Conservation (phyloP, 2,797 vertebrate species). For the Simalia tracyae region DNA sequence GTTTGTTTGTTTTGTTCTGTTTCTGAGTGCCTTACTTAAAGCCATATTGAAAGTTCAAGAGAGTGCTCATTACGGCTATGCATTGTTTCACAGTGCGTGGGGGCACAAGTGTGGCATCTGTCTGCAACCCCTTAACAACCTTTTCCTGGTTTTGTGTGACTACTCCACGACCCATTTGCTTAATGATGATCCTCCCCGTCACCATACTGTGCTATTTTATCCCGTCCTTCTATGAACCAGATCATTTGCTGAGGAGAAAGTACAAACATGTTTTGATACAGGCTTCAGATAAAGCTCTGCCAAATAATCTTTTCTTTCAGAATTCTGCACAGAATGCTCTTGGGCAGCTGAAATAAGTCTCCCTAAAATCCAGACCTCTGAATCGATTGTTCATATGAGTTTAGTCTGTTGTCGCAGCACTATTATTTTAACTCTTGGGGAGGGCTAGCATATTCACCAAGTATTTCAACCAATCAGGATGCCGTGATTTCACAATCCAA, state of each 20-base stretch:
- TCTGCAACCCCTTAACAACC: background rate
- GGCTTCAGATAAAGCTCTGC: constrained; percentile 34
- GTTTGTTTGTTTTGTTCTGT: constrained; percentile 59
- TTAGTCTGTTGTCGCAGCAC: background rate
- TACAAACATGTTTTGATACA: constrained; percentile 55
- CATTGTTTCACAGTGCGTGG: background rate
- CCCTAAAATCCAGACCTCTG: background rate
- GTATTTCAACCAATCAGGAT: background rate
- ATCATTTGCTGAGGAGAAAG: constrained; percentile 38
- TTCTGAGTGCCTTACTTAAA: constrained; percentile 60
- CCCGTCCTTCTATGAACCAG: constrained; percentile 60
- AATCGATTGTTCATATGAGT: background rate
- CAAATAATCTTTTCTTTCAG: background rate
- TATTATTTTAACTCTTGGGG: background rate
- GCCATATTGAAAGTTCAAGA: constrained; percentile 59
- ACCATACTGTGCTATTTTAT: constrained; percentile 61
- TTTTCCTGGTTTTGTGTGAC: background rate
- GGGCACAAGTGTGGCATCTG: background rate
- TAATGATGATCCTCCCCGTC: constrained; percentile 52
- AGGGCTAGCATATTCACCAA: background rate
- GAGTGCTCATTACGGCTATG: constrained; percentile 33
- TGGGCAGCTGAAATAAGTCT: background rate
- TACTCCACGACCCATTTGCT: background rate
- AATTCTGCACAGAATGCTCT: background rate
- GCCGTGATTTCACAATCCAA: background rate